Conservation (phyloP, 2,113 vertebrate species). For the Alaudala cheleensis region DNA sequence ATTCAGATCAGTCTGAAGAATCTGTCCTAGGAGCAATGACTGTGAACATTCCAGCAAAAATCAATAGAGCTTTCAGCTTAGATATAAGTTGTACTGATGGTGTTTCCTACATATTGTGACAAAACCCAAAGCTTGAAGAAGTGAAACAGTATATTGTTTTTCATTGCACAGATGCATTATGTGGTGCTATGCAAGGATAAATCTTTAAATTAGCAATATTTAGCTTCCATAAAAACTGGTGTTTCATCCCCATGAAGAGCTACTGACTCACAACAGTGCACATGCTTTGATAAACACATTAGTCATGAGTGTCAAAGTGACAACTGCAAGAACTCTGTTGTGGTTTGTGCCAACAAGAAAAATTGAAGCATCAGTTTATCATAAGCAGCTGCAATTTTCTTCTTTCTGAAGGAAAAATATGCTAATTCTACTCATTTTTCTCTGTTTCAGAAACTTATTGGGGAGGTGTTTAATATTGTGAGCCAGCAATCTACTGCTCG, state of each 20-base stretch:
- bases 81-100: background rate
- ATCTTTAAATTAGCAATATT: background rate
- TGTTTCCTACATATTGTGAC: background rate
- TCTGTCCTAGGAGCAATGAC: background rate
- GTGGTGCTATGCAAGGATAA: background rate
- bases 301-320: background rate
- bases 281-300: background rate
- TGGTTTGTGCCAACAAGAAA: background rate
- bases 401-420: background rate
- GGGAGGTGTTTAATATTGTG: slow-evolving; percentile 98
- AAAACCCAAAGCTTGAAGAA: background rate
- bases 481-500: slow-evolving; percentile 98
- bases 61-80: background rate
- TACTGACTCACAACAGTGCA: background rate
- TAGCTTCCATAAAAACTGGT: background rate
- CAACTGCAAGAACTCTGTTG: background rate
- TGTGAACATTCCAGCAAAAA: background rate
- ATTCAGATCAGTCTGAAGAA: background rate
- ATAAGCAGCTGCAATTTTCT: background rate
- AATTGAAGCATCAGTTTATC: background rate
- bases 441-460: slow-evolving; percentile 91
- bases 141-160: background rate
- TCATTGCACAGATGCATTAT: background rate
- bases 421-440: slow-evolving; percentile 9
- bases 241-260: background rate